Conservation (phyloP, 2,797 vertebrate species). For the Semaprochilodus insignis region DNA sequence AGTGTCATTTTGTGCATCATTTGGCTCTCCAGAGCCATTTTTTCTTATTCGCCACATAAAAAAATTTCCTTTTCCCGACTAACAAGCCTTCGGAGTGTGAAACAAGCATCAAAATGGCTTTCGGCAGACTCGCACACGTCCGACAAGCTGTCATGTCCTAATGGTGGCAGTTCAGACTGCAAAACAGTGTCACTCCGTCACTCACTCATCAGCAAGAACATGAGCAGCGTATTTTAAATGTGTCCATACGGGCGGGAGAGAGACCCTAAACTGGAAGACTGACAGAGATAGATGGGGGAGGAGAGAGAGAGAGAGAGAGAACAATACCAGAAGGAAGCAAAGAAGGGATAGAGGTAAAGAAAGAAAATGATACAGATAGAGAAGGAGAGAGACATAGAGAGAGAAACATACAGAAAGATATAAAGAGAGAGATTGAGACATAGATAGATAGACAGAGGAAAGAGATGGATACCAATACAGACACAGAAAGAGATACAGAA, state of each 20-base stretch:
- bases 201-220: conserved; percentile 7
- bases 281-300: no score
- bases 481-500: no score
- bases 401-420: no score
- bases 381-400: no score
- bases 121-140: conserved; percentile 6
- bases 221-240: not conserved
- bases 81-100: conserved; percentile 9
- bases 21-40: not conserved
- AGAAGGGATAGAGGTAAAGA: no score
- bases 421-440: no score
- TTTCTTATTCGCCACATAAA: conserved; percentile 8
- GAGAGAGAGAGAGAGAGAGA: no score
- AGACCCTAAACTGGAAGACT: not conserved
- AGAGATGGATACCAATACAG: no score
- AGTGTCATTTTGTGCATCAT: conserved; percentile 14
- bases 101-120: conserved; percentile 16
- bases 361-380: no score
- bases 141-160: conserved; percentile 24
- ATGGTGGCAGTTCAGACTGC: conserved; percentile 22
- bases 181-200: conserved; percentile 24
- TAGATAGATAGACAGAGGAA: no score
- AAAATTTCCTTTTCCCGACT: not conserved
- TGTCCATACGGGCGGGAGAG: not conserved
- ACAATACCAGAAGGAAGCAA: no score